phyloP scores from a whole-genome alignment of 1,140 invertebrate genomes.

The Anastatus disparis region DNA sequence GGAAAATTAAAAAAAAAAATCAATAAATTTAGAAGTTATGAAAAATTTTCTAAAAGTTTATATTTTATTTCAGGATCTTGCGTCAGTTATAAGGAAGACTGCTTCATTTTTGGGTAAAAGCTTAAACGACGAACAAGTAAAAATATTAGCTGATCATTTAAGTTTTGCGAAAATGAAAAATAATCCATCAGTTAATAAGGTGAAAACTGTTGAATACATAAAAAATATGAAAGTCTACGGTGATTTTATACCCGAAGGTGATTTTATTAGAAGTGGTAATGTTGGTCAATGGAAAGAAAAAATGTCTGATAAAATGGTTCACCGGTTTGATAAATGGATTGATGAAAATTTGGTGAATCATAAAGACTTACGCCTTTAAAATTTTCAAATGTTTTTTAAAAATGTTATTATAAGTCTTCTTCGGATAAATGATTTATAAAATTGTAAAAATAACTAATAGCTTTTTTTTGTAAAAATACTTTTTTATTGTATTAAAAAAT shows the following conservation, averaged over 20 bases:
- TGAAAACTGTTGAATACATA: constrained; percentile 59
- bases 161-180: constrained; percentile 76
- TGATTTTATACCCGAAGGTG: constrained; percentile 61
- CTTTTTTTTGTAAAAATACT: too few relatives aligned
- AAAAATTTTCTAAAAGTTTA: too few relatives aligned
- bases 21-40: too few relatives aligned
- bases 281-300: constrained; percentile 74
- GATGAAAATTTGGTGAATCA: constrained; percentile 39
- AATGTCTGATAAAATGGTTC: constrained; percentile 68
- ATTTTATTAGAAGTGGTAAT: constrained; percentile 73
- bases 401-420: too few relatives aligned
- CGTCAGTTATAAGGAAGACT: constrained; percentile 69
- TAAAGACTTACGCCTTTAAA: neutral
- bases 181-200: constrained; percentile 80
- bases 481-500: too few relatives aligned
- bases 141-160: constrained; percentile 69
- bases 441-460: too few relatives aligned
- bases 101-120: constrained; percentile 70
- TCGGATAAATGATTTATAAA: too few relatives aligned
- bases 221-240: constrained; percentile 63
- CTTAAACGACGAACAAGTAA: constrained; percentile 66
- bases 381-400: too few relatives aligned
- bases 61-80: constrained; percentile 65
- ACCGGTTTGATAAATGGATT: constrained; percentile 52
- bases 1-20: too few relatives aligned